These are phyloP conservation scores for Philopotamus ludificatus DNA, from an alignment of 1,140 invertebrate genomes.

Conservation along the genomic window DNA sequence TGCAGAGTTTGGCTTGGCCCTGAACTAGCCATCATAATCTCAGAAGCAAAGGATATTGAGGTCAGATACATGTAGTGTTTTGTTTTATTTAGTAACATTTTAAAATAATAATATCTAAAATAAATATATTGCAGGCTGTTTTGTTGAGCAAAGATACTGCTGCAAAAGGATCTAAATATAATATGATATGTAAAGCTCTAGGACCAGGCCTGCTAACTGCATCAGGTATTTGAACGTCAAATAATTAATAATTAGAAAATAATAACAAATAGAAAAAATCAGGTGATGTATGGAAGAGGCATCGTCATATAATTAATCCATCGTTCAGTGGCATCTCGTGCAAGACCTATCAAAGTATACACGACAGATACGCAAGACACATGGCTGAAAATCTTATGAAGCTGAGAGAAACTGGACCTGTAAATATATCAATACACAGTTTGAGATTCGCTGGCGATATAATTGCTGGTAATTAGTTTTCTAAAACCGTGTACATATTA, in stretches of 20 bases:
- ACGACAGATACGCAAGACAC: constrained; percentile 1
- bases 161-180: neutral
- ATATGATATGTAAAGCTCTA: neutral
- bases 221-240: no score
- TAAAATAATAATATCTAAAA: no score
- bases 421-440: neutral
- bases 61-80: no score
- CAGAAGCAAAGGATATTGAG: constrained; percentile 17
- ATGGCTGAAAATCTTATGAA: constrained; percentile 4
- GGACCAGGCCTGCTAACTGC: neutral
- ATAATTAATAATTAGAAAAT: no score
- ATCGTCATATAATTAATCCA: constrained; percentile 10
- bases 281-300: constrained; percentile 5
- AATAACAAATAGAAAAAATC: no score
- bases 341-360: neutral
- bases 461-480: no score
- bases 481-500: no score
- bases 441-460: constrained; percentile 5
- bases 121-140: neutral
- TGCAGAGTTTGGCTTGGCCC: constrained; percentile 12
- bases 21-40: constrained; percentile 3
- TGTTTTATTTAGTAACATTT: no score
- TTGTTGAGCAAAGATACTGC: neutral
- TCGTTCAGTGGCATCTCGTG: neutral
- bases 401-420: neutral